Evolutionary conservation across 2,113 vertebrate genomes (phyloP).

Genomic region (Chelonoidis abingdonii): DNA sequence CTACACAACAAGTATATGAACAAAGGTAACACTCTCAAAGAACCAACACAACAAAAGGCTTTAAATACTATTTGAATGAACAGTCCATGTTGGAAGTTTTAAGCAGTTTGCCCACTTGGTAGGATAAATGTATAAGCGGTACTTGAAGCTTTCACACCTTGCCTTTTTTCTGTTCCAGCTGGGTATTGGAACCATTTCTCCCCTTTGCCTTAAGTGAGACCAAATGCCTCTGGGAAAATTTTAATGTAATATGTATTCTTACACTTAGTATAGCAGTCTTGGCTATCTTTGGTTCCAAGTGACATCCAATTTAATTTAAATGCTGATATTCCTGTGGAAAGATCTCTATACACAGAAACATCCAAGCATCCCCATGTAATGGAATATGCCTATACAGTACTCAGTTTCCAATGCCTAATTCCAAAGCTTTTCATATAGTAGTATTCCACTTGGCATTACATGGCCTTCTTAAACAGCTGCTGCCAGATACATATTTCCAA

Average conservation of each 20-base stretch:
- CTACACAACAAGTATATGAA: not conserved
- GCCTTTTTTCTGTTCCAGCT: not conserved
- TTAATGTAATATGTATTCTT: not conserved
- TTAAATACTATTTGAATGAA: not conserved
- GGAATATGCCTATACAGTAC: not conserved
- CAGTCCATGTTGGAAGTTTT: not conserved
- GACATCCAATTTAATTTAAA: not conserved
- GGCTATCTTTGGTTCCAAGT: not conserved
- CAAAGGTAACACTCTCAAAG: not conserved
- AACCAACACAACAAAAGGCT: not conserved
- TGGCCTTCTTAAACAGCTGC: not conserved
- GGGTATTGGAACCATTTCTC: not conserved
- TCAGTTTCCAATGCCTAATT: constrained; percentile 11
- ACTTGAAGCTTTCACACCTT: not conserved
- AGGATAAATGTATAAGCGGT: not conserved
- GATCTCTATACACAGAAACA: not conserved
- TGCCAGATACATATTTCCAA: not conserved
- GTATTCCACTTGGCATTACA: not conserved
- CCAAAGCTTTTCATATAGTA: not conserved
- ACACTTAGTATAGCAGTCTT: not conserved
- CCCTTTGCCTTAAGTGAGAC: not conserved
- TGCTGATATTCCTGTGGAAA: not conserved
- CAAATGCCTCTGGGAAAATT: not conserved
- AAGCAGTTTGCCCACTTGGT: not conserved
- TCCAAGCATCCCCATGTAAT: not conserved